phyloP scores from a whole-genome alignment of 2,797 vertebrate genomes.

The Sitta carolinensis region DNA sequence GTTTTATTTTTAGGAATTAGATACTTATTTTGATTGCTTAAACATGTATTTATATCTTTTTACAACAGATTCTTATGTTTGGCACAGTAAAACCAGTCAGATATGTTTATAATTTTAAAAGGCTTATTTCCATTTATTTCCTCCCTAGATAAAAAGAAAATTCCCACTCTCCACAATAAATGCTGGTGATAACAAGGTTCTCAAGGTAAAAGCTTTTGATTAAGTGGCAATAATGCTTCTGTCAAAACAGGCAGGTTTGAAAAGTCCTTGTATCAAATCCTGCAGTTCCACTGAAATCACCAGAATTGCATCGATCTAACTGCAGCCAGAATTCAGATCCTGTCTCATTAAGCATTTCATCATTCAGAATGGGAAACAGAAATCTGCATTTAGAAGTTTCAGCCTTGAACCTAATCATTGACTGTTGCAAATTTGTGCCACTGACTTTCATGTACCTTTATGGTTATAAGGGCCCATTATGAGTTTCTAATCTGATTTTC shows the following conservation, averaged over 20 bases:
- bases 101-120: not conserved
- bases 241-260: not conserved
- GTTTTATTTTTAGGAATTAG: not conserved
- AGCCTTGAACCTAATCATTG: not conserved
- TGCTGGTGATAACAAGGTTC: not conserved
- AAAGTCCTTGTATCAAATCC: not conserved
- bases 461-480: not conserved
- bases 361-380: slow-evolving; percentile 41
- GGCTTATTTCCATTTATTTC: not conserved
- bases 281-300: not conserved
- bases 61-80: not conserved
- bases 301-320: not conserved
- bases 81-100: not conserved
- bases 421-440: slow-evolving; percentile 28
- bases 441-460: slow-evolving; percentile 32
- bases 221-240: not conserved
- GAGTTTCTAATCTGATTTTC: slow-evolving; percentile 49
- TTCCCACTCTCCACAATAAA: not conserved
- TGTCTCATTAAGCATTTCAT: not conserved
- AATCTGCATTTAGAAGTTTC: slow-evolving; percentile 20
- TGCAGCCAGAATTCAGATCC: not conserved
- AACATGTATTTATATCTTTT: not conserved
- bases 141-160: not conserved
- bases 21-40: not conserved
- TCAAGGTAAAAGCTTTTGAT: not conserved